Evolutionary conservation across 2,888 invertebrate genomes (phyloP).

Genomic region (Metallyticus violacea): DNA sequence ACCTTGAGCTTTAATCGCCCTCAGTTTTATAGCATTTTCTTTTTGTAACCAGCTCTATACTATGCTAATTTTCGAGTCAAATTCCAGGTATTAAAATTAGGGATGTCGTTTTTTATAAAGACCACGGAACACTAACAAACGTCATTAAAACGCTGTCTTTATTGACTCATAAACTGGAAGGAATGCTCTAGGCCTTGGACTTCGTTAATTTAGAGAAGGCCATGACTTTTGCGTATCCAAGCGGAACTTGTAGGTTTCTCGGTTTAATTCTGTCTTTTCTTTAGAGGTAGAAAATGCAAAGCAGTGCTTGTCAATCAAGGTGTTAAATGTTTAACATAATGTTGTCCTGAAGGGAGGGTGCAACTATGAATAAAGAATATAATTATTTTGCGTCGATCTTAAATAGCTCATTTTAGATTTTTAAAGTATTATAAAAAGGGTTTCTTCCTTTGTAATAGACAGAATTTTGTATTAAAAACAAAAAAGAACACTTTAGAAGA

Average conservation of each 20-base stretch:
- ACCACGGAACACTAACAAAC: background rate
- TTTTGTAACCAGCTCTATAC: background rate
- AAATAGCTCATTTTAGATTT: too few relatives aligned
- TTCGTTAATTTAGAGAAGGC: conserved; percentile 12
- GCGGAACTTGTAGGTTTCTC: conserved; percentile 10
- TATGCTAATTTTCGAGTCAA: conserved; percentile 8
- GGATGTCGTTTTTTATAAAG: background rate
- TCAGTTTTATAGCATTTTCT: background rate
- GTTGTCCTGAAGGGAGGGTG: too few relatives aligned
- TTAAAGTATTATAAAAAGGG: too few relatives aligned
- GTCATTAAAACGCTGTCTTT: conserved; percentile 11
- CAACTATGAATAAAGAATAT: too few relatives aligned
- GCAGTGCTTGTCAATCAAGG: too few relatives aligned
- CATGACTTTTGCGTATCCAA: background rate
- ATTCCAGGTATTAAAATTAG: conserved; percentile 7
- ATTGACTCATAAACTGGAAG: conserved; percentile 9
- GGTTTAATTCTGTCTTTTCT: background rate
- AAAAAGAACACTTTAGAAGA: too few relatives aligned
- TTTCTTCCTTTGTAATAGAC: too few relatives aligned
- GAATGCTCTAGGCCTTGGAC: background rate
- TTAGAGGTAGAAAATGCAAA: too few relatives aligned
- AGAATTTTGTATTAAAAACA: too few relatives aligned
- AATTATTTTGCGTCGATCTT: too few relatives aligned
- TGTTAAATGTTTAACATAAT: too few relatives aligned
- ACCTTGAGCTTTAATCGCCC: background rate